Evolutionary conservation across 1,140 invertebrate genomes (phyloP), one percentile per base, ranked within the genome.

Genomic region (Cotesia vestalis): DNA sequence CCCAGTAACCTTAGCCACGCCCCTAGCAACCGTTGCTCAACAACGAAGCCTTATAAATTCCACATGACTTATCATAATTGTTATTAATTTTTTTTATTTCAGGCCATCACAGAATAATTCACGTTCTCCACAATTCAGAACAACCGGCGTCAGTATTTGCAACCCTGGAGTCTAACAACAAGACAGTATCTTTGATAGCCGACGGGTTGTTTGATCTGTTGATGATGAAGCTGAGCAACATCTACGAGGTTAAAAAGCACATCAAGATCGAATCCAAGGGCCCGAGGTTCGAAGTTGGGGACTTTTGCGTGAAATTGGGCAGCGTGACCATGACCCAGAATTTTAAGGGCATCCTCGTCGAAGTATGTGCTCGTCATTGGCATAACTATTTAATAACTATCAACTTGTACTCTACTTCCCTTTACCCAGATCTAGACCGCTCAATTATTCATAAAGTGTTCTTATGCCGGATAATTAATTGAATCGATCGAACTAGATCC

Each of bases 251-350:
- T 9, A 97, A 97, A 85, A 95, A 97, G 84, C 92, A 94, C 76
- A 93, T 92, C 0, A 94, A 94, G 75, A 88, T 89, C 62, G 97
- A 98, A 85, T 94, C 94, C 0, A 97, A 97, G 84, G 97, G 97
- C 0, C 94, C 94, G 0, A 89, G 95, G 62, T 98, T 96, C 86
- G 95, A 98, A 85, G 90, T 97, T 35, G 94, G 92, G 0, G 97
- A 99, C 84, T 99, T 99, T 86, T 91, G 95, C 76, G 92, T 98
- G 4, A 98, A 98, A 86, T 88, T 98, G 2, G 97, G 97, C 34
- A 95, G 92, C 61, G 96, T 98, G 2, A 94, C 94, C 8, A 94
- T 98, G 88, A 95, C 93, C 83, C 93, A 95, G 69, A 96, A 94
- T 80, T 97, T 98, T 82, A 98, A 98, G 88, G 97, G 96, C 11